A percentile compares a stretch with the other conserved stretches of the same genome.
Evolutionary conservation across 2,888 invertebrate genomes (phyloP).

Genomic region (Pseudococcus viburni): DNA sequence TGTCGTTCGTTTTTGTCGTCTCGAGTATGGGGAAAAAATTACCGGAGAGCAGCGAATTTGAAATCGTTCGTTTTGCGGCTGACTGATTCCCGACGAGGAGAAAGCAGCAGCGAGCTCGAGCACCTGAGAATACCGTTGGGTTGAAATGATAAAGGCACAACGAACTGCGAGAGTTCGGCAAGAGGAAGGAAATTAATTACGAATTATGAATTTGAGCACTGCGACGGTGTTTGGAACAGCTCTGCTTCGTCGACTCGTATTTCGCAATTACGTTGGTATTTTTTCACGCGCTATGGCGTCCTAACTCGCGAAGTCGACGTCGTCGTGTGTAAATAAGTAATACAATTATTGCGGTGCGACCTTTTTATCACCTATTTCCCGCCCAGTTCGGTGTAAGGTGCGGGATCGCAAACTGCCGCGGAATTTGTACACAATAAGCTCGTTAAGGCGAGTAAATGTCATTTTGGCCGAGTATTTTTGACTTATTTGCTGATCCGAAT

Average conservation of each 20-base stretch:
- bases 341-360: background rate
- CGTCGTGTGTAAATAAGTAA: background rate
- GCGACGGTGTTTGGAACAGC: background rate
- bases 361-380: background rate
- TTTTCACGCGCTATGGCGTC: background rate
- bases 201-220: conserved; percentile 25
- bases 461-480: background rate
- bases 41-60: background rate
- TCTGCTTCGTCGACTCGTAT: background rate
- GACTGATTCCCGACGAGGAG: background rate
- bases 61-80: background rate
- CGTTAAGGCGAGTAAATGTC: background rate
- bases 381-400: background rate
- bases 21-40: background rate
- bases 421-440: background rate
- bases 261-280: background rate
- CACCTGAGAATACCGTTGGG: background rate
- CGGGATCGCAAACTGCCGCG: background rate
- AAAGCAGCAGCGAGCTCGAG: background rate
- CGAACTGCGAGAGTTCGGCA: background rate
- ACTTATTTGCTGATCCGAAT: background rate
- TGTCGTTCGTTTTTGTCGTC: background rate
- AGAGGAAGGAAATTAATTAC: conserved; percentile 13
- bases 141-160: background rate
- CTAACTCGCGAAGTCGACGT: background rate